Conservation (phyloP, 2,113 vertebrate genomes). For the Ageneiosus marmoratus region DNA sequence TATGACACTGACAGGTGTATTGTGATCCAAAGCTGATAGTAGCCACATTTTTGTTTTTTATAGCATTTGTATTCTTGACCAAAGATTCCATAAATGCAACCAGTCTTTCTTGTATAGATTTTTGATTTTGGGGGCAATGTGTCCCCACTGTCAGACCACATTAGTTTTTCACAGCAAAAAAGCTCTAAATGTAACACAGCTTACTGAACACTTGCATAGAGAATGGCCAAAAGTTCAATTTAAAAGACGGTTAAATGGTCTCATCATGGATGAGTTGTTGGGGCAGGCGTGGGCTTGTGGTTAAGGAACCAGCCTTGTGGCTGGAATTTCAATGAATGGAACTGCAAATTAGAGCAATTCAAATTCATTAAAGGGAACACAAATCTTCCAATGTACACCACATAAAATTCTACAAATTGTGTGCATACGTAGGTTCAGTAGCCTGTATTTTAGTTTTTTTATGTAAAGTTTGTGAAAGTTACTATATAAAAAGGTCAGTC, state of each 20-base stretch:
- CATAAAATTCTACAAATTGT: neutral
- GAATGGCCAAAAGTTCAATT: no score
- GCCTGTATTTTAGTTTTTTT: no score
- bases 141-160: neutral
- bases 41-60: neutral
- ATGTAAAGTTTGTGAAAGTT: no score
- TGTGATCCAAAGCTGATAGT: neutral
- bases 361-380: neutral
- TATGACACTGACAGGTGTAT: neutral
- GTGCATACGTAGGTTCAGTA: neutral
- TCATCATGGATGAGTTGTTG: neutral
- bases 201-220: no score
- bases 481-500: no score
- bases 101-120: neutral
- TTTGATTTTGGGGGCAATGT: neutral
- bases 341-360: neutral
- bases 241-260: no score
- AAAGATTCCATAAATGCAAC: neutral
- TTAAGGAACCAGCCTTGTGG: no score
- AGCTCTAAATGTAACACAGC: no score
- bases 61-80: neutral
- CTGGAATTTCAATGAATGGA: neutral
- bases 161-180: neutral
- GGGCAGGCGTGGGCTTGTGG: no score
- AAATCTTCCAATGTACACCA: neutral